Evolutionary conservation across 64 coral and sea anemone genomes (phyloP).

Genomic region (Cladopsammia gracilis): DNA sequence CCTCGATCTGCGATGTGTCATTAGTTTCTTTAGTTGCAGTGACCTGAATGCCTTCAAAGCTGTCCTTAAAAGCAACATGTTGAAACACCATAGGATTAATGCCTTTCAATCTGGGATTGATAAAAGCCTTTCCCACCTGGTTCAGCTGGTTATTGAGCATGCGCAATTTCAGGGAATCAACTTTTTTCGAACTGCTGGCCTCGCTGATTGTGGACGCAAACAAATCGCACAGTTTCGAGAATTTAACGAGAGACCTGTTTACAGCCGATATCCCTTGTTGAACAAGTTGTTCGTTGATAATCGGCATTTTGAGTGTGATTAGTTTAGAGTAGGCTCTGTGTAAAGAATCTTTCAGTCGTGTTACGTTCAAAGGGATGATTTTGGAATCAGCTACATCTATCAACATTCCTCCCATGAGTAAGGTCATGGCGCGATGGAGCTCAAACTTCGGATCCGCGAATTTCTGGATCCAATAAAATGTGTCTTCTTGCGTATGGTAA

Average conservation of each 20-base stretch:
- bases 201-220: background rate
- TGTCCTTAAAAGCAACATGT: background rate
- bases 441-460: slow-evolving; percentile 72
- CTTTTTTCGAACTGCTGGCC: background rate
- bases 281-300: background rate
- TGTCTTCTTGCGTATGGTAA: slow-evolving; percentile 69
- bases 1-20: slow-evolving; percentile 14
- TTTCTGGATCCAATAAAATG: slow-evolving; percentile 64
- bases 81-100: background rate
- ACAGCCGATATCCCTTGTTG: background rate
- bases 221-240: background rate
- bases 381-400: slow-evolving; percentile 48
- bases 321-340: slow-evolving; percentile 1
- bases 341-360: slow-evolving; percentile 21
- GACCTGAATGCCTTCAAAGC: background rate
- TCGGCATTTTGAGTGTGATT: background rate
- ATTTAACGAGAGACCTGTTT: background rate
- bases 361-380: slow-evolving; percentile 48
- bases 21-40: background rate
- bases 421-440: slow-evolving; percentile 53
- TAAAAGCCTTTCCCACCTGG: slow-evolving; percentile 44
- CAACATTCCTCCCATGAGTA: slow-evolving; percentile 60
- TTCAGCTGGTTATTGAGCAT: slow-evolving; percentile 67
- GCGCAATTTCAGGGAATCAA: slow-evolving; percentile 15
- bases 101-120: background rate